phyloP scores from a whole-genome alignment of 2,797 vertebrate species.

The Betta splendens region DNA sequence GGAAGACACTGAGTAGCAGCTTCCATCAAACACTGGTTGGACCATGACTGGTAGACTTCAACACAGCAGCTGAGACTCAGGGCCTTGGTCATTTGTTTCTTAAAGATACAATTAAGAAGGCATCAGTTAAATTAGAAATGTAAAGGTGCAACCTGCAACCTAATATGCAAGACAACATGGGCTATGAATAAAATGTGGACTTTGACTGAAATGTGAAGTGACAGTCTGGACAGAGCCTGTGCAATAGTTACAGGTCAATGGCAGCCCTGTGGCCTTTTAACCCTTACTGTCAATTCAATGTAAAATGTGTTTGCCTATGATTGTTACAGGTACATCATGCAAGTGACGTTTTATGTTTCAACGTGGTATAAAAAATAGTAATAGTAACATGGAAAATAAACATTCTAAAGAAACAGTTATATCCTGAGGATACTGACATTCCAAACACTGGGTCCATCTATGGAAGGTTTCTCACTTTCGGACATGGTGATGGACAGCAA shows the following conservation, averaged over 20 bases:
- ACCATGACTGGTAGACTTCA: slow-evolving; percentile 84
- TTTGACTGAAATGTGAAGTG: background rate
- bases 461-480: slow-evolving; percentile 11
- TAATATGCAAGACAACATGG: background rate
- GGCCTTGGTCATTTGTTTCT: slow-evolving; percentile 69
- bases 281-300: too few species aligned
- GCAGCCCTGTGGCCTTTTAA: background rate
- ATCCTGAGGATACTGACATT: slow-evolving; percentile 35
- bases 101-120: slow-evolving; percentile 5
- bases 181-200: background rate
- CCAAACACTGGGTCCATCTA: background rate
- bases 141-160: background rate
- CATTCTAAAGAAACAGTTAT: background rate
- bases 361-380: background rate
- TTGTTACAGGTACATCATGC: background rate
- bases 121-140: background rate
- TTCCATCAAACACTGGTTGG: slow-evolving; percentile 67
- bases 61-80: slow-evolving; percentile 75
- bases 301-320: too few species aligned
- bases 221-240: background rate
- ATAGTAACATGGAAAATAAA: background rate
- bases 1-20: slow-evolving; percentile 72
- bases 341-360: background rate
- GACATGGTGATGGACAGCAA: slow-evolving; percentile 65
- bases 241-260: background rate